phyloP scores from a whole-genome alignment of 2,797 vertebrate genomes.

The Pipistrellus nathusii region DNA sequence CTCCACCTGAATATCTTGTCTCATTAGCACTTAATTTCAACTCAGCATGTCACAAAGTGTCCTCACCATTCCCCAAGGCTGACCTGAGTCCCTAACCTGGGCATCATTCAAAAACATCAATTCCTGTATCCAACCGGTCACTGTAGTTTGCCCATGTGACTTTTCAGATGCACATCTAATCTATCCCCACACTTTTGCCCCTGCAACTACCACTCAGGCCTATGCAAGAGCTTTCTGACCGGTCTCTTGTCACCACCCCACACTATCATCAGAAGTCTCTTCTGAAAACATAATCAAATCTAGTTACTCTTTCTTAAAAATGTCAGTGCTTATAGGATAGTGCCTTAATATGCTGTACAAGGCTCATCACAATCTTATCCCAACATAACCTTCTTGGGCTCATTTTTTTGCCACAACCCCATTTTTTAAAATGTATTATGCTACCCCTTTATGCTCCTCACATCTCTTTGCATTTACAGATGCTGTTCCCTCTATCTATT shows the following conservation, averaged over 20 bases:
- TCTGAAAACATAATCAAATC: constrained; percentile 47
- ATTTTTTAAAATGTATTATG: background rate
- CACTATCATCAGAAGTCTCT: background rate
- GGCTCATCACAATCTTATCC: background rate
- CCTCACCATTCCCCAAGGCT: background rate
- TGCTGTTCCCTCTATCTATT: background rate
- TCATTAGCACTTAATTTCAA: constrained; percentile 35
- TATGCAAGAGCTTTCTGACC: background rate
- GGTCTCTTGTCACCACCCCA: background rate
- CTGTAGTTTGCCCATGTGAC: background rate
- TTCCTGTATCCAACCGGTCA: background rate
- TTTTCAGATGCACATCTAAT: background rate
- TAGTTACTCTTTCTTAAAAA: constrained; percentile 49
- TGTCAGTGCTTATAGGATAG: background rate
- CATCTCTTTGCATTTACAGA: background rate
- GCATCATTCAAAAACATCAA: background rate
- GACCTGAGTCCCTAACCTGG: background rate
- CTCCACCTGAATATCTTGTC: background rate
- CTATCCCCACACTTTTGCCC: background rate
- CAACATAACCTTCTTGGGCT: background rate
- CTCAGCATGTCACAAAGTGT: background rate
- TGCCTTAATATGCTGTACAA: background rate
- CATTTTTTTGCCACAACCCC: background rate
- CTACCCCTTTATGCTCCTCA: background rate
- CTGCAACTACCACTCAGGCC: background rate